phyloP scores from a whole-genome alignment of 2,888 invertebrate genomes.

The Tiliacea aurago region DNA sequence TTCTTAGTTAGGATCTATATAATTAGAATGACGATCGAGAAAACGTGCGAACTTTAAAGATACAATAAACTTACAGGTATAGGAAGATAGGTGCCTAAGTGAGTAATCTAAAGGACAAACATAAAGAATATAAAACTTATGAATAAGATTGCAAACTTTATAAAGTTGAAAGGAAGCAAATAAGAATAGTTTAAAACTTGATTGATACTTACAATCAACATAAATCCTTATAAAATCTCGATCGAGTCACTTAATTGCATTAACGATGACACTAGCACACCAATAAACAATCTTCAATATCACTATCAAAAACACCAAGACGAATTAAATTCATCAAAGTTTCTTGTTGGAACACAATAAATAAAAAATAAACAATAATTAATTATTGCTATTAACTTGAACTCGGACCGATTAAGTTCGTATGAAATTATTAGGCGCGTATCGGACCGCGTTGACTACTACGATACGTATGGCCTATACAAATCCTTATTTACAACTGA shows the following conservation, averaged over 20 bases:
- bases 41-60: background rate
- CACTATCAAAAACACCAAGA: conserved; percentile 80
- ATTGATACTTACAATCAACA: conserved; percentile 80
- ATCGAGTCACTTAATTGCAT: conserved; percentile 78
- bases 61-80: background rate
- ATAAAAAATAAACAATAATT: conserved; percentile 64
- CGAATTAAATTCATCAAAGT: conserved; percentile 77
- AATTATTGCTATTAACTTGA: conserved; percentile 67
- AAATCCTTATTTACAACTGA: conserved; percentile 91
- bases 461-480: conserved; percentile 90
- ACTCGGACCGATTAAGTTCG: conserved; percentile 72
- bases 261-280: conserved; percentile 82
- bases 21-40: conserved; percentile 11
- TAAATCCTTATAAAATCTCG: conserved; percentile 80
- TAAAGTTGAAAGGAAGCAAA: conserved; percentile 11
- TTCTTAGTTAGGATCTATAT: background rate
- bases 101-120: background rate
- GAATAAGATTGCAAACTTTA: conserved; percentile 14
- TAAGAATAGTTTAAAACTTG: conserved; percentile 29
- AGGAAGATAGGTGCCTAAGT: background rate
- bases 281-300: conserved; percentile 80
- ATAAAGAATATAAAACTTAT: background rate
- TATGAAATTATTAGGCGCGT: conserved; percentile 75
- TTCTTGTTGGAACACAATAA: conserved; percentile 83
- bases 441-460: conserved; percentile 81